phyloP scores from a whole-genome alignment of 1,140 invertebrate genomes.

The Drosophila mayri region DNA sequence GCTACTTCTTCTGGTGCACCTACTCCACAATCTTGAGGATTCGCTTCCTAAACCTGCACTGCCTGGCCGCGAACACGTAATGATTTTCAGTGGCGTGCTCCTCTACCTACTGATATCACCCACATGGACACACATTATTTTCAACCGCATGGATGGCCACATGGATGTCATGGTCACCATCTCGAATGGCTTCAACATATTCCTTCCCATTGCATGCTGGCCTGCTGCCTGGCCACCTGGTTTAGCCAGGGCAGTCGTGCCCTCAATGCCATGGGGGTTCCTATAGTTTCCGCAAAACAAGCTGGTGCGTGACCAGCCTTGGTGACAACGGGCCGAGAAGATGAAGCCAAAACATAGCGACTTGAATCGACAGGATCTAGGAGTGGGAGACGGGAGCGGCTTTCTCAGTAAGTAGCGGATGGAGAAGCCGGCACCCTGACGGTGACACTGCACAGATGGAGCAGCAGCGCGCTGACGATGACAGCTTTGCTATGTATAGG shows the following conservation, averaged over 20 bases:
- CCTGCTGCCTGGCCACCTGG: constrained; percentile 97
- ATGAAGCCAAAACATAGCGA: constrained; percentile 90
- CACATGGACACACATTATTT: constrained; percentile 97
- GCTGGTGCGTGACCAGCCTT: constrained; percentile 94
- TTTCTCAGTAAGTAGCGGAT: constrained; percentile 84
- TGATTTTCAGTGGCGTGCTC: constrained; percentile 99
- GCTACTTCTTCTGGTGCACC: constrained; percentile 98
- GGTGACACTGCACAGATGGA: constrained; percentile 65
- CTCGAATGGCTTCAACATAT: constrained; percentile 99
- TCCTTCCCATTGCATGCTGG: constrained; percentile 98
- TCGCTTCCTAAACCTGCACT: constrained; percentile 97
- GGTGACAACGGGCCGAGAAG: constrained; percentile 92
- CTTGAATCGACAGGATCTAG: constrained; percentile 88
- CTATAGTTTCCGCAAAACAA: constrained; percentile 98
- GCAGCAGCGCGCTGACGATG: constrained; percentile 83
- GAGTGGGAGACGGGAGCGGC: constrained; percentile 83
- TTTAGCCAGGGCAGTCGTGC: constrained; percentile 96
- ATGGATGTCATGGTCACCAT: constrained; percentile 99
- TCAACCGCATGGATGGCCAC: constrained; percentile 97
- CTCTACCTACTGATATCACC: constrained; percentile 96
- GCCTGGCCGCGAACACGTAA: constrained; percentile 97
- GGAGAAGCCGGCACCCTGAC: constrained; percentile 61
- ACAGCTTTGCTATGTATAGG: constrained; percentile 47
- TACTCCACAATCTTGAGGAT: constrained; percentile 99
- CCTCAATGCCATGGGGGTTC: constrained; percentile 95